Base-by-base conservation (phyloP, 2,113 vertebrate species). In the Hyla sarda region DNA sequence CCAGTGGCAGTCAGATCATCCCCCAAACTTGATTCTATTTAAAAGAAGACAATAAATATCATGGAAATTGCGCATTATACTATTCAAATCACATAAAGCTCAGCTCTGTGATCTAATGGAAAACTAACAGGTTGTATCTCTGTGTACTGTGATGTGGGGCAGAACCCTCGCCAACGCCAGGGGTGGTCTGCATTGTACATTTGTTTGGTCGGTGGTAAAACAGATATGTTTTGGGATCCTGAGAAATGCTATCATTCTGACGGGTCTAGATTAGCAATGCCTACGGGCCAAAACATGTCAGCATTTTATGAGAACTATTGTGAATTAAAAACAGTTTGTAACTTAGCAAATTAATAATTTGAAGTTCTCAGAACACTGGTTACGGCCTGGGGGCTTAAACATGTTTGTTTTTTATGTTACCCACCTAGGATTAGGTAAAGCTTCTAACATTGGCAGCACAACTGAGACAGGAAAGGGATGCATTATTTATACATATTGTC, bases 271-370 rank as follows among this genome's bases (percentile, higher is more conserved):
- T 82, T 74, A 73, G 78, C 50, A 21, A 74, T 74, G 85, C 85
- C 85, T 87, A 74, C 72, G 69, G 85, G 77, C 77, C 78, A 62
- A 82, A 87, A 87, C 37, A 87, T 87, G 85, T 87, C 69, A 74
- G 52, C 69, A 30, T 74, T 86, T 87, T 52, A 87, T 62, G 67
- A 82, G 67, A 37, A 62, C 85, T 77, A 74, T 62, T 37, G 85
- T 87, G 85, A 82, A 87, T 87, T 87, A 82, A 74, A 82, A 82
- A 73, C 85, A 74, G 65, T 80, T 87, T 82, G 85, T 82, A 87
- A 87, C 77, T 87, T 87, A 82, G 78, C 67, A 87, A 82, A 82
- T 82, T 73, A 73, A 87, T 87, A 87, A 87, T 87, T 87, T 87
- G 85, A 87, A 87, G 85, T 82, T 82, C 65, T 81, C 62, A 82